Evolutionary conservation across 64 coral and sea anemone species (phyloP).

Genomic region (Hydrozoanthus tunicans): DNA sequence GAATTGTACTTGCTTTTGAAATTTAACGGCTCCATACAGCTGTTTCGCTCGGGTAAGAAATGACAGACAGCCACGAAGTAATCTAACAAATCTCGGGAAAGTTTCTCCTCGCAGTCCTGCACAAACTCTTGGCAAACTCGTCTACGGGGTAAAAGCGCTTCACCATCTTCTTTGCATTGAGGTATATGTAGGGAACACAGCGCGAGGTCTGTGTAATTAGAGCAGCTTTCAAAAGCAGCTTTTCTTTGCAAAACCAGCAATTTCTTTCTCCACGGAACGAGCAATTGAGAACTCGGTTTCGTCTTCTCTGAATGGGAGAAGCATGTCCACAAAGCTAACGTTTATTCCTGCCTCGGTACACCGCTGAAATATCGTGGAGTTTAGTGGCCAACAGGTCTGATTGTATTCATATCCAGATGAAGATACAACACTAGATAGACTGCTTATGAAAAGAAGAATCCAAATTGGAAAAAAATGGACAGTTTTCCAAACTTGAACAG

Average conservation of each 20-base stretch:
- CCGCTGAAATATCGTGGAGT: not conserved
- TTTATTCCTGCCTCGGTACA: conserved; percentile 3
- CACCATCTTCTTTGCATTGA: not conserved
- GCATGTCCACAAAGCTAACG: not conserved
- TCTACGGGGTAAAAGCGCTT: conserved; percentile 1
- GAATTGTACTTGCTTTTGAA: conserved; percentile 21
- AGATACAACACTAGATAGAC: not conserved
- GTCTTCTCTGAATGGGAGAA: conserved; percentile 33
- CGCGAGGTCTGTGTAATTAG: not conserved
- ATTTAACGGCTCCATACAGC: not conserved
- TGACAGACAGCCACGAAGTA: conserved; percentile 36
- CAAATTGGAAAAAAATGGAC: not conserved
- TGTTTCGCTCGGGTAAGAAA: not conserved
- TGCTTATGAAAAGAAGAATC: not conserved
- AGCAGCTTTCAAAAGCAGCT: conserved; percentile 18
- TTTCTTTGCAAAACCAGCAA: not conserved
- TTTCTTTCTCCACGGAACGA: not conserved
- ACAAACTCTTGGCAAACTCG: conserved; percentile 36
- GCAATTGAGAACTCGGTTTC: conserved; percentile 41
- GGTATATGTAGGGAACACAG: conserved; percentile 25
- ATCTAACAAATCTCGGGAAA: not conserved
- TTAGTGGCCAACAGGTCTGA: not conserved
- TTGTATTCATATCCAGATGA: not conserved
- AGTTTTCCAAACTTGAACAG: not conserved
- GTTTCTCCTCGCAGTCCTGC: not conserved